Conservation (phyloP, 2,113 vertebrate species). For the Corythaeola cristata region DNA sequence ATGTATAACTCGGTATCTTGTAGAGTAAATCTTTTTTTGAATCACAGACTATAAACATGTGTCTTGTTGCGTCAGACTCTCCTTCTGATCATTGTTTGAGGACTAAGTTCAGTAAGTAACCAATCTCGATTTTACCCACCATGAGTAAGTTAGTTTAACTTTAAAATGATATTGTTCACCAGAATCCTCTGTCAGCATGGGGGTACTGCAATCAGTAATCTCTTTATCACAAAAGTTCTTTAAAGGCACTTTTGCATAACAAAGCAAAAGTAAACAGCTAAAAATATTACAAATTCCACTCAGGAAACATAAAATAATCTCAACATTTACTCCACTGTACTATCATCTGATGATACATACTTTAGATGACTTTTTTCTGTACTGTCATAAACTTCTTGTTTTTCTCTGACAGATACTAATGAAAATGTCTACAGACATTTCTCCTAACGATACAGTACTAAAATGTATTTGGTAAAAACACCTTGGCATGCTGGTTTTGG, state of each 20-base stretch:
- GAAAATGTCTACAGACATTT: neutral
- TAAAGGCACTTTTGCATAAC: neutral
- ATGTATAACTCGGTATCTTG: neutral
- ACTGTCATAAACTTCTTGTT: neutral
- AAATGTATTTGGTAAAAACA: conserved; percentile 69
- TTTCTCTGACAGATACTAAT: neutral
- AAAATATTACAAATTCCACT: neutral
- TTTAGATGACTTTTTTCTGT: neutral
- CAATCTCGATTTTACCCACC: neutral
- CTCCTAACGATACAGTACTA: conserved; percentile 20
- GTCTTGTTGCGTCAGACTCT: neutral
- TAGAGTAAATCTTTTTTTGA: neutral
- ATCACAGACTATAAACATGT: neutral
- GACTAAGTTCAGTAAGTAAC: neutral
- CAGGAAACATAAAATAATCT: neutral
- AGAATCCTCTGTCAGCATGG: neutral
- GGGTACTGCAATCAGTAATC: neutral
- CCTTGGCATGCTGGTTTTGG: neutral
- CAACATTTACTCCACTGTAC: neutral
- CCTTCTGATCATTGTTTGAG: neutral
- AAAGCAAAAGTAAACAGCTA: neutral
- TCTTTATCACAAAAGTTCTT: neutral
- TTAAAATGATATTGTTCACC: neutral
- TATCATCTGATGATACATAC: neutral
- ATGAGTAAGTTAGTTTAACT: neutral